phyloP scores from a whole-genome alignment of 1,140 invertebrate genomes.

The Agrypnia vestita region DNA sequence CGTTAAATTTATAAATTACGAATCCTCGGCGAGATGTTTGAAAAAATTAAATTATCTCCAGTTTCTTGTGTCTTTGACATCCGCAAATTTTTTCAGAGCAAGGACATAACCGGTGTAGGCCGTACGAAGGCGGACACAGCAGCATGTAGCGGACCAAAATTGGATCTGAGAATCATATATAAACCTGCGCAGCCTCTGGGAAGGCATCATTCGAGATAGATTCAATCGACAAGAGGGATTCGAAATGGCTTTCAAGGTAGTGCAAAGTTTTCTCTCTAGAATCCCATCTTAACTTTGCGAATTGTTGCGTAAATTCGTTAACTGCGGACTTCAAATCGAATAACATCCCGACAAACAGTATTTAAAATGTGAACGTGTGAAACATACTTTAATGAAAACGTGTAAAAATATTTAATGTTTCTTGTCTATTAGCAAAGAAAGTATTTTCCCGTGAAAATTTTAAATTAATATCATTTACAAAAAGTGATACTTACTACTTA shows the following conservation, averaged over 20 bases:
- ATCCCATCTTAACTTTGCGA: neutral
- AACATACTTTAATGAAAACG: neutral
- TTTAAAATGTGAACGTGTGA: neutral
- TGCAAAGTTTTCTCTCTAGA: neutral
- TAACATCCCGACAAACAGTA: neutral
- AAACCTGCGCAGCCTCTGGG: conserved; percentile 27
- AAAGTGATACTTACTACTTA: too few species aligned
- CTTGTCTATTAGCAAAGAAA: too few species aligned
- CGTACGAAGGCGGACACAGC: conserved; percentile 44
- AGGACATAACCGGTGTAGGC: conserved; percentile 51
- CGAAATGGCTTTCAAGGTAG: conserved; percentile 54
- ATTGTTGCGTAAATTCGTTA: neutral
- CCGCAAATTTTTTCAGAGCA: conserved; percentile 51
- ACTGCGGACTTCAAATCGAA: neutral
- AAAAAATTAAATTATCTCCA: conserved; percentile 23
- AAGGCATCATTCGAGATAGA: conserved; percentile 47
- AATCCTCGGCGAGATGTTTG: neutral
- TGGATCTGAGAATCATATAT: conserved; percentile 53
- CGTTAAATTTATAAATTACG: neutral
- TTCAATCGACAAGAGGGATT: conserved; percentile 44
- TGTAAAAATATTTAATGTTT: too few species aligned
- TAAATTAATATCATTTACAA: too few species aligned
- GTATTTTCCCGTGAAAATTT: too few species aligned
- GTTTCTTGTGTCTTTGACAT: conserved; percentile 45
- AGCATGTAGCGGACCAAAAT: conserved; percentile 38